Percentiles rank a stretch among this genome's conserved stretches.
Conservation (phyloP, 2,797 vertebrate species). For the Petrocephalus sullivani region DNA sequence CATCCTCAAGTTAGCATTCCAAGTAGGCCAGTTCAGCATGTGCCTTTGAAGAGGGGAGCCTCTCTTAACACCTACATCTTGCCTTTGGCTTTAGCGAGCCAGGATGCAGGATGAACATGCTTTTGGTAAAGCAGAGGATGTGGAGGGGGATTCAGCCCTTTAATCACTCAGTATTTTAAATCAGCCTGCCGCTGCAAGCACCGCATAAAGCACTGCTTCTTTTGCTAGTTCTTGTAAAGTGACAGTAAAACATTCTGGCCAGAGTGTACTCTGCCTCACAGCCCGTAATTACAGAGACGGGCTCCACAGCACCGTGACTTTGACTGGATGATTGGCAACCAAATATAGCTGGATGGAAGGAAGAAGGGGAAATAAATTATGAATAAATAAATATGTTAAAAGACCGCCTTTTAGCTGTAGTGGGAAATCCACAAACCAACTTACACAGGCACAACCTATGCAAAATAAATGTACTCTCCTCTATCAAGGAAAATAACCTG, state of each 20-base stretch:
- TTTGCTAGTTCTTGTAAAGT: neutral
- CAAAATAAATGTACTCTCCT: neutral
- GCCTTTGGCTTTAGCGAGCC: neutral
- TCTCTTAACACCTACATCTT: neutral
- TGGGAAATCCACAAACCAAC: neutral
- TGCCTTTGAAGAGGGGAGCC: neutral
- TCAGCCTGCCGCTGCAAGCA: neutral
- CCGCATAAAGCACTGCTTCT: neutral
- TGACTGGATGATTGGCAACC: neutral
- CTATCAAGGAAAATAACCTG: neutral
- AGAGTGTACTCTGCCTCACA: neutral
- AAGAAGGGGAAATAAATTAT: neutral
- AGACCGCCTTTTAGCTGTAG: neutral
- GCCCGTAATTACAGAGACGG: neutral
- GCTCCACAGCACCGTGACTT: neutral
- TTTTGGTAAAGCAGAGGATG: neutral
- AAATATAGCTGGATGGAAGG: neutral
- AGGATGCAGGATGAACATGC: neutral
- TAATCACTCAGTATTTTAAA: conserved; percentile 3
- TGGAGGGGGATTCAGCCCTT: neutral
- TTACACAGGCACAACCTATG: neutral
- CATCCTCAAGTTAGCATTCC: neutral
- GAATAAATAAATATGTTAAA: neutral
- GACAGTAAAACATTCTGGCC: neutral
- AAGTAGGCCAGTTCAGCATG: neutral